Percentiles rank a stretch among this genome's conserved stretches.
Evolutionary conservation across 2,888 invertebrate species (phyloP).

Genomic region (Tipula vernalis): DNA sequence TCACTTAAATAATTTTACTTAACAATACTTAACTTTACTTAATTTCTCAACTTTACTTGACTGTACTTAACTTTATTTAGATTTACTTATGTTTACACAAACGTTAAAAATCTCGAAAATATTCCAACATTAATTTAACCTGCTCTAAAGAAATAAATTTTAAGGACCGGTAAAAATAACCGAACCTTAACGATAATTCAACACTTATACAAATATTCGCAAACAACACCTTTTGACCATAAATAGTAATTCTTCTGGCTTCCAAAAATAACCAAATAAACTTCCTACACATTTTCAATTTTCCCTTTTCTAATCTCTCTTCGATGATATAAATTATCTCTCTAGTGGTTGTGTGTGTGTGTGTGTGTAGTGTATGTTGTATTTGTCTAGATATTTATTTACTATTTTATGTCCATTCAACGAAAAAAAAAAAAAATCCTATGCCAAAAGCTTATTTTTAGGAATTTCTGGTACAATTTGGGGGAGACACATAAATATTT

Average conservation of each 20-base stretch:
- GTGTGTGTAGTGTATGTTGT: background rate
- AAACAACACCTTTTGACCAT: background rate
- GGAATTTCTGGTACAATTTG: background rate
- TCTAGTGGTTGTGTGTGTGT: background rate
- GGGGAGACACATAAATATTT: background rate
- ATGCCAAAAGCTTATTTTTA: background rate
- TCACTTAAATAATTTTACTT: no score
- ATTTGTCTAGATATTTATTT: background rate
- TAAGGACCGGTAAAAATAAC: no score
- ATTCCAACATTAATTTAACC: no score
- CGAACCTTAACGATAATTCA: no score
- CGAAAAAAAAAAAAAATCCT: background rate
- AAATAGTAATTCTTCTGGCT: background rate
- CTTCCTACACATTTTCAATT: background rate
- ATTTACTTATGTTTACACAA: no score
- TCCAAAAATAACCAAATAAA: background rate
- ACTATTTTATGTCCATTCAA: background rate
- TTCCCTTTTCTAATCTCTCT: background rate
- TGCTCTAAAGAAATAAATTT: no score
- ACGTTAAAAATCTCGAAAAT: no score
- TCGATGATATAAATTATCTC: background rate
- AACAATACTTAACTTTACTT: no score
- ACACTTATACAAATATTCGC: background rate
- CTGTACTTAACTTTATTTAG: no score
- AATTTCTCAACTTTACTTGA: no score